Evolutionary conservation across 1,140 invertebrate genomes (phyloP), one percentile per base, ranked within the genome.

Genomic region (Drosophila lini): DNA sequence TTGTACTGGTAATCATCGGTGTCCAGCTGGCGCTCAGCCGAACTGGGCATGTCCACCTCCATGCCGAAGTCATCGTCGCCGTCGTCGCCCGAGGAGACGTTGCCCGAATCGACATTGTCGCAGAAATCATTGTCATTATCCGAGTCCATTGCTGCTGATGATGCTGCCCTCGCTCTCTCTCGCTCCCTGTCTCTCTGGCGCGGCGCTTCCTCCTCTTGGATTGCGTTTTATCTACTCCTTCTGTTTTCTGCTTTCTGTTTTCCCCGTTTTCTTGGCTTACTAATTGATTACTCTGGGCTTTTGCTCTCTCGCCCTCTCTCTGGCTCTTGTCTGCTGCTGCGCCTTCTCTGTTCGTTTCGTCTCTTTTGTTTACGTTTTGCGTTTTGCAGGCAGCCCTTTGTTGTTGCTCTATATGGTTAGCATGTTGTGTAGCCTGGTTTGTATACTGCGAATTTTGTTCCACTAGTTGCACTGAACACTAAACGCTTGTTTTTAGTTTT

Each of bases 1-100:
- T 98, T 97, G 93, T 96, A 98, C 38, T 96, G 96, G 94, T 98
- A 99, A 76, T 98, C 97, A 79, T 99, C 97, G 44, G 95, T 93
- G 81, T 97, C 97, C 67, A 94, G 94, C 82, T 96, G 95, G 89
- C 96, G 94, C 93, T 97, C 97, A 15, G 81, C 80, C 11, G 84
- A 80, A 31, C 78, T 81, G 70, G 95, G 94, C 70, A 95, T 94
- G 92, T 98, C 97, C 84, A 97, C 95, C 94, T 98, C 97, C 96
- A 98, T 97, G 53, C 96, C 96, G 94, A 97, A 97, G 92, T 97
- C 96, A 50, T 92, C 91, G 91, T 98, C 97, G 73, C 96, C 96
- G 60, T 98, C 97, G 91, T 98, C 97, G 76, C 97, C 97, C 88
- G 96, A 97, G 28, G 96, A 97, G 93, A 98, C 97, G 92, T 98